These are phyloP conservation scores for Aurelia sp. DNA, from an alignment of 30 jellyfish, hydroid and myxozoan species.

Conservation along the genomic window DNA sequence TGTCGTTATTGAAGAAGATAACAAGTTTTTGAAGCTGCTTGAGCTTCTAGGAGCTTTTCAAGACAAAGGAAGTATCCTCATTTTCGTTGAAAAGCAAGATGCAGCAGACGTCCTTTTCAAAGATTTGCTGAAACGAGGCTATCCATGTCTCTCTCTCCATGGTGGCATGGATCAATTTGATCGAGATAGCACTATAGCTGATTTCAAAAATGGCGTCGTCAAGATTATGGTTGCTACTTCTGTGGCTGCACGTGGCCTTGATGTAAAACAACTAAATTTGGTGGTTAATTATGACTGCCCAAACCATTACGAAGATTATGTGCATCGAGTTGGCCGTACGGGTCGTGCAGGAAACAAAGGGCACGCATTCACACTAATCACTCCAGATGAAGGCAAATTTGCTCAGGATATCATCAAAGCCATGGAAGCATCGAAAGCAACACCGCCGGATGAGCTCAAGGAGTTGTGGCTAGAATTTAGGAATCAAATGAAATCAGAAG, in stretches of 20 bases:
- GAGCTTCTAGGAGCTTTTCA: constrained; percentile 92
- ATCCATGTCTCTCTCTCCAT: constrained; percentile 97
- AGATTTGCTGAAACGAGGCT: constrained; percentile 93
- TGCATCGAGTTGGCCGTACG: constrained; percentile 99
- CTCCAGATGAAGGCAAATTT: constrained; percentile 93
- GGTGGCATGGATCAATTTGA: constrained; percentile 99
- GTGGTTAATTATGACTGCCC: constrained; percentile 99
- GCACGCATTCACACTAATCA: constrained; percentile 88
- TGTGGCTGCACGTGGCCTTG: constrained; percentile 99
- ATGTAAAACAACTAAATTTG: constrained; percentile 88
- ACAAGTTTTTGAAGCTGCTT: constrained; percentile 91
- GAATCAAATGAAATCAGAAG: constrained; percentile 84
- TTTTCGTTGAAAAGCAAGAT: constrained; percentile 98
- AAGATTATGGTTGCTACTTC: constrained; percentile 98
- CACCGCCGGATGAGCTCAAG: constrained; percentile 78
- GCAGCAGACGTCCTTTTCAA: constrained; percentile 93
- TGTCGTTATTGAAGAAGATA: constrained; percentile 91
- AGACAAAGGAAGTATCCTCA: constrained; percentile 91
- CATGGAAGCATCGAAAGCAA: constrained; percentile 78
- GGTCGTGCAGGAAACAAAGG: constrained; percentile 99
- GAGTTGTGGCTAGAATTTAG: constrained; percentile 75
- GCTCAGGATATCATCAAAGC: constrained; percentile 96
- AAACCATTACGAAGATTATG: constrained; percentile 98
- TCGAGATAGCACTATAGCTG: constrained; percentile 98
- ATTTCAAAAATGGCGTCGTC: constrained; percentile 94